Evolutionary conservation across 64 coral and sea anemone species (phyloP), one percentile per base, ranked within the genome.

Genomic region (Platygyra sinensis): DNA sequence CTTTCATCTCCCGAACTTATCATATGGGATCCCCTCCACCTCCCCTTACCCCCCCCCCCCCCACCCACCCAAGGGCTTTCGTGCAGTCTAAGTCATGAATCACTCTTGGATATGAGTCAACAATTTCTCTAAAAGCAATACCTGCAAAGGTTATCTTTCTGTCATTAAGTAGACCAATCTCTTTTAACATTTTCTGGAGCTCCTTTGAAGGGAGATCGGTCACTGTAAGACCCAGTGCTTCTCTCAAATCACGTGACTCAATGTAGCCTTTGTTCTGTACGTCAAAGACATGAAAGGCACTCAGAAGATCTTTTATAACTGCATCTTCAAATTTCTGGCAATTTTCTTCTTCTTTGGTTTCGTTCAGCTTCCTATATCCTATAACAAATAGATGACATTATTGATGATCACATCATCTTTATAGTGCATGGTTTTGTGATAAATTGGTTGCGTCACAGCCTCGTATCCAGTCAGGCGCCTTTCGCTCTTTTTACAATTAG

Each of bases 161-260:
- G 65, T 69, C 65, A 7, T 2, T 25, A 10, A 69, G 22, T 9
- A 69, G n/a, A 69, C 65, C 65, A 27, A 22, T 69, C 10, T 69
- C 65, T 69, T 69, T 24, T 28, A 69, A 69, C 65, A 69, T 69
- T 69, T 69, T 2, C 65, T 25, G 4, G 10, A 69, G 65, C 24
- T 69, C 65, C 20, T 69, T 24, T 1, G 10, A 24, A 69, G 65
- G 65, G 22, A 69, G 29, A 0, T 27, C 65, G 10, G 65, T 27
- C 22, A 7, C 24, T 25, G 24, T 69, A 29, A 69, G 65, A 27
- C 65, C 24, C 20, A 69, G 20, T 69, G 65, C 65, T 28, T 69
- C 65, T 11, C 65, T 69, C n/a, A 69, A 69, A 27, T 69, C 65
- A 69, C 65, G 65, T 69, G 65, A 69, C 65, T 69, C 65, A 22